Evolutionary conservation across 2,797 vertebrate genomes (phyloP).

Genomic region (Eulemur coronatus): DNA sequence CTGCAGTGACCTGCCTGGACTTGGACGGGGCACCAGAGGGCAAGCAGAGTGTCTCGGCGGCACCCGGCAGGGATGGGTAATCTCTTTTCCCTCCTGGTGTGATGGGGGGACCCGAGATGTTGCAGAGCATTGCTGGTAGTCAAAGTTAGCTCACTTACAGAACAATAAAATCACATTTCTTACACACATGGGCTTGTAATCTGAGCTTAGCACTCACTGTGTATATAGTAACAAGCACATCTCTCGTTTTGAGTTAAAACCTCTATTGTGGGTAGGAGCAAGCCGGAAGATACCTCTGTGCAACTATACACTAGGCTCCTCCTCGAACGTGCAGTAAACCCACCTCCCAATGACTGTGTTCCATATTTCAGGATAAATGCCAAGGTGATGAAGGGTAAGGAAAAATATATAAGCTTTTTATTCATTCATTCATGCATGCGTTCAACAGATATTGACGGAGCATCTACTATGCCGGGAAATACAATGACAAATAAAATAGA

Average conservation of each 20-base stretch:
- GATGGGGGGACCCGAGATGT: not conserved
- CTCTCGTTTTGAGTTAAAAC: not conserved
- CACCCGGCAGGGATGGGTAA: accelerated
- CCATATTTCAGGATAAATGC: not conserved
- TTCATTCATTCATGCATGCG: not conserved
- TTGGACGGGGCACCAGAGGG: not conserved
- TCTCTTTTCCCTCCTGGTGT: not conserved
- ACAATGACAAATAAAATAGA: not conserved
- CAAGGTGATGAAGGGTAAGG: not conserved
- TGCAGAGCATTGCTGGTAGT: not conserved
- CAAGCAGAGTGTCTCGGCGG: not conserved
- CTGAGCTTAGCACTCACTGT: not conserved
- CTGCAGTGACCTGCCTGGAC: not conserved
- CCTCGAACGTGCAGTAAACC: not conserved
- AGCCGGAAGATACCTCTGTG: not conserved
- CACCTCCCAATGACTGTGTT: not conserved
- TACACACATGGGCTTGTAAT: not conserved
- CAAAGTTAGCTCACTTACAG: not conserved
- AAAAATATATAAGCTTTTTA: not conserved
- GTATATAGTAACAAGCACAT: not conserved
- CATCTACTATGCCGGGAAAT: not conserved
- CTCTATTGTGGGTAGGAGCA: not conserved
- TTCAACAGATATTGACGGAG: not conserved
- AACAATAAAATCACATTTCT: not conserved
- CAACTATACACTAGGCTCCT: not conserved